Conservation (phyloP, 2,797 vertebrate species). For the Xiphorhynchus erythropygius region DNA sequence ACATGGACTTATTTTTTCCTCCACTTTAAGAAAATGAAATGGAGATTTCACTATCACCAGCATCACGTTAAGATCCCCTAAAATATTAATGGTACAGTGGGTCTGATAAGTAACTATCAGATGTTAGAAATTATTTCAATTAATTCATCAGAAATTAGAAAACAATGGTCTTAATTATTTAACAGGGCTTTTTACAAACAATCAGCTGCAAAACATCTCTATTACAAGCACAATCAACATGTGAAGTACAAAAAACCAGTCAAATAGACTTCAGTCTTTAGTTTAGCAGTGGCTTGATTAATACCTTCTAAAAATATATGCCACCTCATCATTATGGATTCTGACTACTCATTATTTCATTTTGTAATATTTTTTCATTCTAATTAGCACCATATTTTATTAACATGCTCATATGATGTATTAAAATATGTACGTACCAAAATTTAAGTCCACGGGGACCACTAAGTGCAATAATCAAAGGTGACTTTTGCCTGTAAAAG, state of each 20-base stretch:
- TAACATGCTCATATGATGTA: conserved; percentile 69
- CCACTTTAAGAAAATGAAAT: conserved; percentile 47
- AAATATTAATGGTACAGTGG: conserved; percentile 70
- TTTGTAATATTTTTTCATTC: background rate
- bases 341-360: conserved; percentile 37
- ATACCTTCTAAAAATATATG: conserved; percentile 52
- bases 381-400: conserved; percentile 38
- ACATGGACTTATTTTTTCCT: background rate
- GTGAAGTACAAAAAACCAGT: conserved; percentile 46
- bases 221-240: conserved; percentile 53
- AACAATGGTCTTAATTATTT: conserved; percentile 68
- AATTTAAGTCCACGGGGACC: conserved; percentile 77
- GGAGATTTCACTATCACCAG: conserved; percentile 27
- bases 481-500: conserved; percentile 83
- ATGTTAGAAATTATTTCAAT: conserved; percentile 50
- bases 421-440: conserved; percentile 79
- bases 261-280: conserved; percentile 25
- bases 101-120: conserved; percentile 43
- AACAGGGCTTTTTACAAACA: conserved; percentile 42
- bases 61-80: conserved; percentile 50
- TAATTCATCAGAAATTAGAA: conserved; percentile 56
- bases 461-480: conserved; percentile 80
- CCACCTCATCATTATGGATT: conserved; percentile 56
- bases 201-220: conserved; percentile 20
- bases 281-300: conserved; percentile 53